A percentile compares a stretch with the other conserved stretches of the same genome.
These are phyloP conservation scores for Peromyscus melanophrys DNA, from an alignment of 2,797 vertebrate species.

Conservation along the genomic window DNA sequence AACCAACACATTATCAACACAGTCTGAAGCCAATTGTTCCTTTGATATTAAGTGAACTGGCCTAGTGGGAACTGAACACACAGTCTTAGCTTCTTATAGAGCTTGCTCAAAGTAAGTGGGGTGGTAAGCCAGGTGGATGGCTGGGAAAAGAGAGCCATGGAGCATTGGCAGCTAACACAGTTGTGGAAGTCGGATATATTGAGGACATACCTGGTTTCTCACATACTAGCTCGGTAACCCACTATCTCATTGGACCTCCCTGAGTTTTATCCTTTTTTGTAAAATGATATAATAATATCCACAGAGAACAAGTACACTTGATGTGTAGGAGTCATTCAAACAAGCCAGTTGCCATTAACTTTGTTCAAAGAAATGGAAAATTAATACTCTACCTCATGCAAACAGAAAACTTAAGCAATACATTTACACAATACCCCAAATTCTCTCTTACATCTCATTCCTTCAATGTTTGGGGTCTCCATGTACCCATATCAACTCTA, in stretches of 20 bases:
- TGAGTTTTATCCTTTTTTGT: constrained; percentile 6
- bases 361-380: constrained; percentile 60
- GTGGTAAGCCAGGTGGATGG: not conserved
- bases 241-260: not conserved
- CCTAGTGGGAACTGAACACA: not conserved
- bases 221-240: not conserved
- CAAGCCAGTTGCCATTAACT: constrained; percentile 9
- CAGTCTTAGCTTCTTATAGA: not conserved
- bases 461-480: not conserved
- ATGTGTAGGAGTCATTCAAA: constrained; percentile 18
- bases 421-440: not conserved
- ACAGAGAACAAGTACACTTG: constrained; percentile 23
- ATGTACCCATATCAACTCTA: not conserved
- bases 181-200: not conserved
- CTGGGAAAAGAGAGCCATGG: not conserved
- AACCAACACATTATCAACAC: not conserved
- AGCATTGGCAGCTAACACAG: not conserved
- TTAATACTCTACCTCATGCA: not conserved
- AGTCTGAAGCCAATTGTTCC: not conserved
- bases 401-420: constrained; percentile 15
- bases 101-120: not conserved
- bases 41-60: constrained; percentile 44
- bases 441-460: not conserved
- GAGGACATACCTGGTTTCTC: not conserved
- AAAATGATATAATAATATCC: constrained; percentile 13